Evolutionary conservation across 2,113 vertebrate species (phyloP).

Genomic region (Grammomys dolichurus): DNA sequence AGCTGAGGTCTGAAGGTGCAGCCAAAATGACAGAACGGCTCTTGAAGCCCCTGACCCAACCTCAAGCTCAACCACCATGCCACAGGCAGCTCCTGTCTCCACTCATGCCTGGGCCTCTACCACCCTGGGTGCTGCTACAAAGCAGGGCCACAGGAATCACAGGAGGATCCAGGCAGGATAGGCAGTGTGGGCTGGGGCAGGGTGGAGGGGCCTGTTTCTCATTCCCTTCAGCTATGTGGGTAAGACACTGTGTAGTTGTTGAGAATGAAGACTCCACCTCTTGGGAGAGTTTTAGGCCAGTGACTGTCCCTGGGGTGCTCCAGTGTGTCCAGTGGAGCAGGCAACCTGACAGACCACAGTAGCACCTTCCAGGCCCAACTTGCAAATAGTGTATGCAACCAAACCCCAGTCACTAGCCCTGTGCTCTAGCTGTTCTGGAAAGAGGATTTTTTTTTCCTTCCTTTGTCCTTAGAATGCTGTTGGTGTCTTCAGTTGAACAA

Average conservation of each 20-base stretch:
- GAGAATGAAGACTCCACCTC: not conserved
- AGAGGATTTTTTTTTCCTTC: no score
- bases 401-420: not conserved
- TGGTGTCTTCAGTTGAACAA: not conserved
- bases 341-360: not conserved
- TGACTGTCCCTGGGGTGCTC: accelerated
- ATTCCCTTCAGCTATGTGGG: accelerated
- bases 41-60: not conserved
- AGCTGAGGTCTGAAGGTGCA: not conserved
- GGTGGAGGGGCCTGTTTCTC: no score
- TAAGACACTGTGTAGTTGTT: not conserved
- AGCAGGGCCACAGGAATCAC: not conserved
- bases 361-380: not conserved
- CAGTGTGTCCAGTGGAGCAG: not conserved
- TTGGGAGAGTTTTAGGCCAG: not conserved
- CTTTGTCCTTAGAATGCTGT: not conserved
- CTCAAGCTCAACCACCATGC: not conserved
- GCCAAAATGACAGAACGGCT: not conserved
- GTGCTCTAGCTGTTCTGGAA: no score
- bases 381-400: accelerated
- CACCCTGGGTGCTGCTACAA: not conserved
- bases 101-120: not conserved
- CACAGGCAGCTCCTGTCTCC: not conserved
- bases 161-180: accelerated
- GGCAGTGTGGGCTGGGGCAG: no score